These are phyloP conservation scores for Strigamia transsilvanica DNA, from an alignment of 2,888 invertebrate species.

Conservation along the genomic window DNA sequence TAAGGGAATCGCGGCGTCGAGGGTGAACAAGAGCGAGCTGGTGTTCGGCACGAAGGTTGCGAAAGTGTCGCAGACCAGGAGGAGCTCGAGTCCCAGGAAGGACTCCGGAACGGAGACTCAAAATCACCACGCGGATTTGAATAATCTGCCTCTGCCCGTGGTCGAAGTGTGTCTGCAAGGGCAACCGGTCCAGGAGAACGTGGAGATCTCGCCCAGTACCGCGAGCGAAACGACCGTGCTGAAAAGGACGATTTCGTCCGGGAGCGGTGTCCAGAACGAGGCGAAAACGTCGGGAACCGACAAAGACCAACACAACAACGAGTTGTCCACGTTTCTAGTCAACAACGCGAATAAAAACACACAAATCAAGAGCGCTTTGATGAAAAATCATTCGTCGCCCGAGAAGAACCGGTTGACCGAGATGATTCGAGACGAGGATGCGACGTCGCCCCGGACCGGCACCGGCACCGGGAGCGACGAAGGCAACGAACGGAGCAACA, in stretches of 20 bases:
- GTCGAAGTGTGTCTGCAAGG: slow-evolving; percentile 9
- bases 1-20: neutral
- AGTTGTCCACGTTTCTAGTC: neutral
- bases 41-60: neutral
- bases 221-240: neutral
- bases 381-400: neutral
- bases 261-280: neutral
- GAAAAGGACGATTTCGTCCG: slow-evolving; percentile 16
- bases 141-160: neutral
- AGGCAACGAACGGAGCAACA: slow-evolving; percentile 16
- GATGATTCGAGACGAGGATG: neutral
- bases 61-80: neutral
- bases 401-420: neutral
- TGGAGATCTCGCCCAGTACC: slow-evolving; percentile 7
- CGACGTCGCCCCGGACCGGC: neutral
- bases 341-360: neutral
- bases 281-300: neutral
- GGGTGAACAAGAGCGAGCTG: neutral
- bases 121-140: neutral
- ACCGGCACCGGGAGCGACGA: slow-evolving; percentile 39
- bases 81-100: slow-evolving; percentile 16
- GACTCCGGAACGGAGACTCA: neutral
- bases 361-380: neutral
- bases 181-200: slow-evolving; percentile 4
- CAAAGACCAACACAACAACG: slow-evolving; percentile 24